A percentile compares a stretch with the other conserved stretches of the same genome.
Evolutionary conservation across 2,113 vertebrate genomes (phyloP).

Genomic region (Trochalopteron elliotii): DNA sequence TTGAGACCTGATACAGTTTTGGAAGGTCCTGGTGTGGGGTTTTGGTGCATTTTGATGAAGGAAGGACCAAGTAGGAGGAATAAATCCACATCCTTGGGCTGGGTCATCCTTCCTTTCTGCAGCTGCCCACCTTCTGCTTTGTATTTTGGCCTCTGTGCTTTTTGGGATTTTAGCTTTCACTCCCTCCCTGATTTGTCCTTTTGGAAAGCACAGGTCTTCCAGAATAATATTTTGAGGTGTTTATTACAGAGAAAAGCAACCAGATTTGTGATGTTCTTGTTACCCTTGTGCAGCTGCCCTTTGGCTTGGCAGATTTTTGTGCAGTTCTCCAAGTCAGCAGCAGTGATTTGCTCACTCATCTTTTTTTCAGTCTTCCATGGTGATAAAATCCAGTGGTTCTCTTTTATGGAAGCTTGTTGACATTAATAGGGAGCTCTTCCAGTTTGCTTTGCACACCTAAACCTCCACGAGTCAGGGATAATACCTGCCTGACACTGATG

Average conservation of each 20-base stretch:
- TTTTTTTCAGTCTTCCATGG: background rate
- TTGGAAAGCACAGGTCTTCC: background rate
- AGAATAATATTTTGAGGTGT: background rate
- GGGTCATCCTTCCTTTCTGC: background rate
- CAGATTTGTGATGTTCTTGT: background rate
- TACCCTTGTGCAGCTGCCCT: background rate
- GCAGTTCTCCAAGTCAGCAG: background rate
- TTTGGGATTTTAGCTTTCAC: background rate
- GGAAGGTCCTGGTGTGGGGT: background rate
- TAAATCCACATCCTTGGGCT: accelerated
- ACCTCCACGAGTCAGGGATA: accelerated
- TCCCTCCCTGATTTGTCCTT: background rate
- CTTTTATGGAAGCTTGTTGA: background rate
- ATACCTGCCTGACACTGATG: background rate
- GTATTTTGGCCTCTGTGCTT: background rate
- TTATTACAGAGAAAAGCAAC: background rate
- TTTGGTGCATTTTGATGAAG: background rate
- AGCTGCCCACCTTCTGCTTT: background rate
- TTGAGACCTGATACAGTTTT: background rate
- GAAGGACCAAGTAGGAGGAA: background rate
- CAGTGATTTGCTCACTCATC: background rate
- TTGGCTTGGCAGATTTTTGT: background rate
- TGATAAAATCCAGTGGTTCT: background rate
- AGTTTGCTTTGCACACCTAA: background rate
- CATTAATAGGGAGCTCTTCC: background rate